Base-by-base conservation (phyloP, 2,888 invertebrate species). In the Saturnia pavonia region DNA sequence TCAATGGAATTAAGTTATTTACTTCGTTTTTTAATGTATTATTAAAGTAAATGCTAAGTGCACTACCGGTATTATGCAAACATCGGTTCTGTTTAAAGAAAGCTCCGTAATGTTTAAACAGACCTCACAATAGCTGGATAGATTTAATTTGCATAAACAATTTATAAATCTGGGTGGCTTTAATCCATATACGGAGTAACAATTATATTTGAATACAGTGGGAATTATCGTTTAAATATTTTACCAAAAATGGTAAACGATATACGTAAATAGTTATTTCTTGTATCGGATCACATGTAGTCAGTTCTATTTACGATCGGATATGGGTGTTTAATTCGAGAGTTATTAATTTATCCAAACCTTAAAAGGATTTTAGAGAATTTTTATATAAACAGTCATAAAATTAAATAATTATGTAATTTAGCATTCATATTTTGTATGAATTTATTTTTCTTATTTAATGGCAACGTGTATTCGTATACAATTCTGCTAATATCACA, bases 181-280 rank as follows among this genome's bases (percentile, higher is more conserved):
- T 70, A 72, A 69, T 66, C 79, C 79, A 51, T 73, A 77, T 79
- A 79, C 67, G 72, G 80, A 25, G 22, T 48, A 19, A 25, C 25
- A 57, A 14, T 40, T 54, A 45, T 70, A 75, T 79, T 75, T 76
- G 73, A 78, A 80, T 80, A 77, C 74, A 76, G 75, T 76, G 72
- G 74, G 71, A 75, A 77, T 77, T 76, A 75, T 71, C 67, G 73
- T 73, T 42, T 67, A 69, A 73, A 71, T 74, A 72, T 72, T 72
- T 70, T 22, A n/a, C 70, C 40, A 43, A 72, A 72, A 71, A 71
- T 71, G 69, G 71, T 54, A 51, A 27, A 60, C 25, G 12, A 14
- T 14, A 3, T 14, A 14, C 3, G 4, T 60, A 74, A 70, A 75
- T 80, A 80, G 77, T 72, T 69, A 42, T 67, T 69, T 71, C 67